phyloP scores from a whole-genome alignment of 2,797 vertebrate species.

The Lindbergichthys nudifrons region DNA sequence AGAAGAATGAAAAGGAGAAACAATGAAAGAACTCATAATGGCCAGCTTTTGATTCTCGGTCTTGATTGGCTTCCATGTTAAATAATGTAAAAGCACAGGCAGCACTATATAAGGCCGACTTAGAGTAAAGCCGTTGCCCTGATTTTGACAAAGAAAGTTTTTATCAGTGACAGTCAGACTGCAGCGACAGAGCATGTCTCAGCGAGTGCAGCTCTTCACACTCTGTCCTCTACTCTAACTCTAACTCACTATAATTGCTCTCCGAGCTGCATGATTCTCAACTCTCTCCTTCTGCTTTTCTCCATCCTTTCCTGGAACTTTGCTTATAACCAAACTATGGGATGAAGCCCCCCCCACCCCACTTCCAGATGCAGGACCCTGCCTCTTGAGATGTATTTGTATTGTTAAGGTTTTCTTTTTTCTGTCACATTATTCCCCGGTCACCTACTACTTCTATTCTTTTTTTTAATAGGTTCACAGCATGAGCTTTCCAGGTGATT shows the following conservation, averaged over 20 bases:
- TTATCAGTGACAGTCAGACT: constrained; percentile 67
- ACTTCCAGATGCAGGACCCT: not conserved
- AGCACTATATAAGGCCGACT: constrained; percentile 36
- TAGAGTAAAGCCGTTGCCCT: constrained; percentile 37
- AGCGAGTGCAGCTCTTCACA: constrained; percentile 27
- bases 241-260: constrained; percentile 56
- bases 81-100: constrained; percentile 43
- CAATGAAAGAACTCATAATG: constrained; percentile 2
- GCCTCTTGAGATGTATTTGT: not conserved
- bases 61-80: constrained; percentile 54
- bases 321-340: not conserved
- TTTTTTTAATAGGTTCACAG: not conserved
- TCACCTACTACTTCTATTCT: not conserved
- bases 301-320: constrained; percentile 13
- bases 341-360: not conserved
- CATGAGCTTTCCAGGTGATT: not conserved
- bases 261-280: constrained; percentile 37
- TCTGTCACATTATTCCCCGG: not conserved
- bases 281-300: constrained; percentile 27
- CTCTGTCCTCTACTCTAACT: constrained; percentile 29
- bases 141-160: constrained; percentile 55
- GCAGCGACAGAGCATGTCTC: constrained; percentile 46
- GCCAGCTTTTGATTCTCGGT: constrained; percentile 22
- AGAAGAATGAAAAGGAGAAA: constrained; percentile 13
- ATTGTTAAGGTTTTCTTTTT: not conserved